Conservation (phyloP, 2,113 vertebrate species). For the Oenanthe oenanthe region DNA sequence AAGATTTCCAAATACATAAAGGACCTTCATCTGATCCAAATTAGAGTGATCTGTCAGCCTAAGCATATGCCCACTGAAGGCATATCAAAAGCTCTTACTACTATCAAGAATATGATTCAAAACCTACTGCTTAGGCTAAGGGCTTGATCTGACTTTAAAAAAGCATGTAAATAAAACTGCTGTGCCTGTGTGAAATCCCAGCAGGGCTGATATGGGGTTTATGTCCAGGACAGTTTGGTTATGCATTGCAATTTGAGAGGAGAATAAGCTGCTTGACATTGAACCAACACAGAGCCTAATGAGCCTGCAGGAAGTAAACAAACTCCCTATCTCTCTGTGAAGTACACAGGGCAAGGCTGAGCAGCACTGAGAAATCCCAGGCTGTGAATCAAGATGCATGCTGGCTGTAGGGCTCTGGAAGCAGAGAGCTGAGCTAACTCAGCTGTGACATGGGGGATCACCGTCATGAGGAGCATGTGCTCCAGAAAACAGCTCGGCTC, state of each 20-base stretch:
- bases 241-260: neutral
- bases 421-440: neutral
- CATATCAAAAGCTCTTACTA: neutral
- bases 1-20: conserved; percentile 4
- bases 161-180: neutral
- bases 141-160: neutral
- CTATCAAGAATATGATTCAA: neutral
- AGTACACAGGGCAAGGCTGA: neutral
- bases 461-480: neutral
- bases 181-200: neutral
- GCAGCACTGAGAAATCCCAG: neutral
- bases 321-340: neutral
- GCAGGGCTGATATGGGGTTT: neutral
- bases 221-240: neutral
- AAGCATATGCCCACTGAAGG: neutral
- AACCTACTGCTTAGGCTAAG: neutral
- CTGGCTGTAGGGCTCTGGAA: neutral
- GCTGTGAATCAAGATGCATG: neutral
- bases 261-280: neutral
- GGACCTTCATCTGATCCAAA: conserved; percentile 3
- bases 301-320: conserved; percentile 1
- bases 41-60: neutral
- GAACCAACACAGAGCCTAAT: neutral
- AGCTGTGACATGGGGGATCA: neutral
- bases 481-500: neutral